A percentile compares a stretch with the other conserved stretches of the same genome.
Evolutionary conservation across 37 sponge, comb jelly and placozoan genomes (phyloP).

Genomic region (Tethya wilhelma): DNA sequence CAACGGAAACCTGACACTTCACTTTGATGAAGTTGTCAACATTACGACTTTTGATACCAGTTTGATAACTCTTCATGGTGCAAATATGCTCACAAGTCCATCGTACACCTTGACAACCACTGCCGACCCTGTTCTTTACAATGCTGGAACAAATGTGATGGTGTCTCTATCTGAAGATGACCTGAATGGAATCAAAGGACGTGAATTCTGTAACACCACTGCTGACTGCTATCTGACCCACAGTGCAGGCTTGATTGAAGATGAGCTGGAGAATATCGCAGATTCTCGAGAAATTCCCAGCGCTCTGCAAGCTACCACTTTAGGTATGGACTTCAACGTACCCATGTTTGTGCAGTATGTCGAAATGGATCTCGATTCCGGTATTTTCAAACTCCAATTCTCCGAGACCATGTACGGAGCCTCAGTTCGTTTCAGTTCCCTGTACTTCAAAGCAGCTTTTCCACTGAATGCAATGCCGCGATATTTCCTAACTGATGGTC

Average conservation of each 20-base stretch:
- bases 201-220: slow-evolving; percentile 75
- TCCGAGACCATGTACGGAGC: slow-evolving; percentile 87
- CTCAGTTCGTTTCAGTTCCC: slow-evolving; percentile 63
- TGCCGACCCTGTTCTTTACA: slow-evolving; percentile 22
- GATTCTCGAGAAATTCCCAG: slow-evolving; percentile 39
- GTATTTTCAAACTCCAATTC: slow-evolving; percentile 72
- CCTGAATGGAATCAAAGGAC: slow-evolving; percentile 83
- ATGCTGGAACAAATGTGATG: slow-evolving; percentile 50
- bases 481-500: slow-evolving; percentile 55
- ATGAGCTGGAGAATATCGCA: slow-evolving; percentile 63
- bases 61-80: slow-evolving; percentile 56
- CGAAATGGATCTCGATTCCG: slow-evolving; percentile 72
- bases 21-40: slow-evolving; percentile 83
- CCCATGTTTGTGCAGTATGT: slow-evolving; percentile 59
- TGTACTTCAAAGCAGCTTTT: slow-evolving; percentile 27
- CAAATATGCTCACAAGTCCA: slow-evolving; percentile 8
- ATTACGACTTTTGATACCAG: slow-evolving; percentile 48
- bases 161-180: slow-evolving; percentile 64
- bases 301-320: slow-evolving; percentile 65
- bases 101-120: slow-evolving; percentile 45
- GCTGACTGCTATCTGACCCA: slow-evolving; percentile 79
- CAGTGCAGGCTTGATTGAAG: slow-evolving; percentile 47
- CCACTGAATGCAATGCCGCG: not conserved
- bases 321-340: slow-evolving; percentile 70
- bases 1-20: slow-evolving; percentile 81